Base-by-base conservation (phyloP, 53 echinoderm and acorn worm species). In the Hippasteria phrygiana region DNA sequence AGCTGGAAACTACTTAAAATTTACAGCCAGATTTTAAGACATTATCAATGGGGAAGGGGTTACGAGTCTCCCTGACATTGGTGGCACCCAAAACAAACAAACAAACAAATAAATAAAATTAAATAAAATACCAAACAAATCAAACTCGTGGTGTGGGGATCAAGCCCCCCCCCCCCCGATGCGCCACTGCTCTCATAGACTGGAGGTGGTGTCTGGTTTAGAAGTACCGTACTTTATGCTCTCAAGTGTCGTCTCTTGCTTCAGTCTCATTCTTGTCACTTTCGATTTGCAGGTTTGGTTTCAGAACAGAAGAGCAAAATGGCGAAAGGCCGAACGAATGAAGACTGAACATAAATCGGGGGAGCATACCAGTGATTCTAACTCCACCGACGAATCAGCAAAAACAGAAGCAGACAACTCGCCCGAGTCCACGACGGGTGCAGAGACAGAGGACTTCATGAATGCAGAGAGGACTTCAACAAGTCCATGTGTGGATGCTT, bases 281-380 rank as follows among this genome's bases (percentile, higher is more conserved):
- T n/a, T n/a, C n/a, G n/a, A n/a, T n/a, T n/a, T 59, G 32, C 76
- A 99, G 96, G 99, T 99, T 32, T 99, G 99, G 99, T 99, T 99
- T 74, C 98, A 99, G 80, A 99, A 99, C 77, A 91, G 99, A 67
- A 62, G 99, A 47, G 99, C 99, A 18, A 98, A 98, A 80, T 98
- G 99, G 96, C 90, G 99, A 8, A 99, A 99, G 75, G 91, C 94
- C 13, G 99, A 99, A 66, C 88, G 96, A 20, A 92, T 94, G 51
- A 99, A 99, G 65, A 92, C 79, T 31, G 98, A 98, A 6, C 89
- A 79, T 31, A 82, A 73, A 32, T 46, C 31, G 20, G 47, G 43
- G 29, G 42, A 55, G 14, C 90, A 80, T 6, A 62, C 56, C 9
- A 79, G 89, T 41, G 89, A 88, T 17, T 69, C 78, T 24, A 89